phyloP scores from a whole-genome alignment of 2,888 invertebrate species.

The Drosophila affinis region DNA sequence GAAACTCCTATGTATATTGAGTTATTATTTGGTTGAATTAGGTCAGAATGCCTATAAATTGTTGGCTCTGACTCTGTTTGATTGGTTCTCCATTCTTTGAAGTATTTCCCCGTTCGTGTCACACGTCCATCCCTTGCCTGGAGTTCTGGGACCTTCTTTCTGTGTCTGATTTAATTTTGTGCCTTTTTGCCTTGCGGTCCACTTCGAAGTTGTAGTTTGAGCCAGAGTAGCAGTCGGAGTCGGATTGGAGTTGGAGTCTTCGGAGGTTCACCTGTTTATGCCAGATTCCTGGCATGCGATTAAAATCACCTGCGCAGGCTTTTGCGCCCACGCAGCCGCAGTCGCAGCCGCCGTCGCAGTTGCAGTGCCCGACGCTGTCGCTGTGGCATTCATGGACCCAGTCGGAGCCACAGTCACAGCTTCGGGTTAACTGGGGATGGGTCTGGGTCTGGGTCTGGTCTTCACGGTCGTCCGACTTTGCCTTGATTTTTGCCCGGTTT shows the following conservation, averaged over 20 bases:
- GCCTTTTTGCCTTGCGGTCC: constrained; percentile 48
- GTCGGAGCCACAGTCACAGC: constrained; percentile 16
- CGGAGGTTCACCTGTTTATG: constrained; percentile 81
- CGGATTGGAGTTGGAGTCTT: constrained; percentile 23
- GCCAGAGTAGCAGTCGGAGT: constrained; percentile 11
- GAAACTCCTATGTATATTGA: too few relatives aligned
- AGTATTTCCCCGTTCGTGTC: not conserved
- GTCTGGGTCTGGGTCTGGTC: constrained; percentile 23
- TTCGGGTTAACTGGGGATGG: constrained; percentile 36
- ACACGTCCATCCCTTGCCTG: constrained; percentile 15
- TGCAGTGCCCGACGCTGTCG: constrained; percentile 4
- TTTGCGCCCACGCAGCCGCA: constrained; percentile 72
- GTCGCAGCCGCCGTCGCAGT: constrained; percentile 20
- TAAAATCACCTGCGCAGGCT: constrained; percentile 83
- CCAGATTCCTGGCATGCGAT: constrained; percentile 82
- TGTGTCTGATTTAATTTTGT: constrained; percentile 71
- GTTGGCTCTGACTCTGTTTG: too few relatives aligned
- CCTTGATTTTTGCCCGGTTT: constrained; percentile 60
- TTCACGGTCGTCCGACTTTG: constrained; percentile 51
- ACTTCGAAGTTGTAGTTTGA: constrained; percentile 28
- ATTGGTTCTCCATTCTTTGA: too few relatives aligned
- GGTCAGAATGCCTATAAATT: too few relatives aligned
- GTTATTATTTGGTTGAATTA: too few relatives aligned
- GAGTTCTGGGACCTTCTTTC: constrained; percentile 29
- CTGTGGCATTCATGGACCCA: constrained; percentile 4